These are phyloP conservation scores for Philopedon plagiatum DNA, from an alignment of 2,888 invertebrate genomes.

Conservation along the genomic window DNA sequence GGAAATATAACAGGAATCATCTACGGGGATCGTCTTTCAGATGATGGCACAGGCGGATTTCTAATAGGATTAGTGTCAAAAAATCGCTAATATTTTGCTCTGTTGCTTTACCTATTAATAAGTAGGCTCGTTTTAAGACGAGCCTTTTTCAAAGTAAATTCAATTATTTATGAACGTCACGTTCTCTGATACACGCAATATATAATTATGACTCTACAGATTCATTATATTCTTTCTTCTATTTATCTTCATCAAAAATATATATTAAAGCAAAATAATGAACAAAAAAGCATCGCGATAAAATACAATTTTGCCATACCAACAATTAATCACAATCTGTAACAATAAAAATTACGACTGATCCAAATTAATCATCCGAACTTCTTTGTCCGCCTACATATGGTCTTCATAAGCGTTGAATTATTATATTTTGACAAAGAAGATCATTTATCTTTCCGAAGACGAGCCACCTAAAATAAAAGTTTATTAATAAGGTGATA, in stretches of 20 bases:
- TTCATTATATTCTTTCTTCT: not conserved
- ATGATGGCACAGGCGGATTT: no score
- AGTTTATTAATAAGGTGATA: constrained; percentile 6
- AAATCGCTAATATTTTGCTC: no score
- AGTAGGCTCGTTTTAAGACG: not conserved
- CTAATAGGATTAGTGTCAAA: no score
- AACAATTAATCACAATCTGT: constrained; percentile 31
- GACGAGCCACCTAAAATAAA: constrained; percentile 9
- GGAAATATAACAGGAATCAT: no score
- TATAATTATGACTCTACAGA: not conserved
- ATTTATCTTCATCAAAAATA: constrained; percentile 8
- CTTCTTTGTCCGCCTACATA: constrained; percentile 26
- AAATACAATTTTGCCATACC: constrained; percentile 4
- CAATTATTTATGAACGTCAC: not conserved
- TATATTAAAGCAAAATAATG: constrained; percentile 1
- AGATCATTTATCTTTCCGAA: constrained; percentile 10
- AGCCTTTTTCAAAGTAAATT: not conserved
- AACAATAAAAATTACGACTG: constrained; percentile 28
- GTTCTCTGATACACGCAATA: not conserved
- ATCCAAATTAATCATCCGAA: constrained; percentile 32
- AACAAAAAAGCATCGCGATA: constrained; percentile 14
- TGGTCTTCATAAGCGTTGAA: constrained; percentile 18
- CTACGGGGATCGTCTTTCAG: no score
- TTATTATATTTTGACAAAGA: constrained; percentile 16
- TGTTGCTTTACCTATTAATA: not conserved